phyloP scores from a whole-genome alignment of 2,888 invertebrate genomes.

The Drosophila phalerata region DNA sequence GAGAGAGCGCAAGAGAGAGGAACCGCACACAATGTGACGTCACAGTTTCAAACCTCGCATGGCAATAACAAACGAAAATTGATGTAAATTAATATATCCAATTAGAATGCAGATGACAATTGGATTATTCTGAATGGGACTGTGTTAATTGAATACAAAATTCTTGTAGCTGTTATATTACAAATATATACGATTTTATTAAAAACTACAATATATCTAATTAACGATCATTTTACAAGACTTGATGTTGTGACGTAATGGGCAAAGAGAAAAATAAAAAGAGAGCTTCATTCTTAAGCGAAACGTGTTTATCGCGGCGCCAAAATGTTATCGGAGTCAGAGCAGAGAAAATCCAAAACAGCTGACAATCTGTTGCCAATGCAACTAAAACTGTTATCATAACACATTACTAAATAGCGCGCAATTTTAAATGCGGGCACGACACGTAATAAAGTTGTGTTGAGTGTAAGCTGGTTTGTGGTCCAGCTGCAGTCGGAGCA shows the following conservation, averaged over 20 bases:
- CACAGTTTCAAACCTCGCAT: constrained; percentile 15
- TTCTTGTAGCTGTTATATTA: neutral
- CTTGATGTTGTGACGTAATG: constrained; percentile 36
- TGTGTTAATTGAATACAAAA: neutral
- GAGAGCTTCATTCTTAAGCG: neutral
- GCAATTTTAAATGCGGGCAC: neutral
- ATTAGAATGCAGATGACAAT: constrained; percentile 16
- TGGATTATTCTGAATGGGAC: neutral
- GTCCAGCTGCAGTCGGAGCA: constrained; percentile 12
- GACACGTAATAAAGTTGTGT: neutral
- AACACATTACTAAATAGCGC: neutral
- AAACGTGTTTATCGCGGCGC: constrained; percentile 18
- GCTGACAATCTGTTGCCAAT: constrained; percentile 31
- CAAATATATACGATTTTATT: neutral
- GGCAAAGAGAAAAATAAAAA: neutral
- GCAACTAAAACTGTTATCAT: constrained; percentile 29
- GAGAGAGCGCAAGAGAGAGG: constrained; percentile 21
- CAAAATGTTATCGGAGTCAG: constrained; percentile 26
- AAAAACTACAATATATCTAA: neutral
- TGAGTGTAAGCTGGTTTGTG: constrained; percentile 17
- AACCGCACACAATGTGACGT: constrained; percentile 31
- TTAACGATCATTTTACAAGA: constrained; percentile 2
- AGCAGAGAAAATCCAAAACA: constrained; percentile 7
- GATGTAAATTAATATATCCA: constrained; percentile 2
- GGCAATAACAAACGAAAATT: constrained; percentile 3